phyloP scores from a whole-genome alignment of 2,888 invertebrate genomes.

The Xanthia icteritia region DNA sequence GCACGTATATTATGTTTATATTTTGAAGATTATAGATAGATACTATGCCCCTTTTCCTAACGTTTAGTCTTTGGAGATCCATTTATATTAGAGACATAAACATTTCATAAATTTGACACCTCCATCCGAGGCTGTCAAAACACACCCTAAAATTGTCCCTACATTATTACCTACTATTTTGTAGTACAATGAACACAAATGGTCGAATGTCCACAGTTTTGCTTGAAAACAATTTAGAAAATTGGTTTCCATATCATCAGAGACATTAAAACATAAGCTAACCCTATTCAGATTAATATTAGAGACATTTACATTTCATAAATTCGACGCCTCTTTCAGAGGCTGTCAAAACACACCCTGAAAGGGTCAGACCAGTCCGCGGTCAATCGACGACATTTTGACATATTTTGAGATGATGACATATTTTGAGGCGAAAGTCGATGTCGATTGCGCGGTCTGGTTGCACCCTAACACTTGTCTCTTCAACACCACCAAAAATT shows the following conservation, averaged over 20 bases:
- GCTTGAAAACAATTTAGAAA: background rate
- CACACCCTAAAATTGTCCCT: background rate
- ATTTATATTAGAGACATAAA: background rate
- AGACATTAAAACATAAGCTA: background rate
- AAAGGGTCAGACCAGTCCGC: background rate
- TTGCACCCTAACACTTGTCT: background rate
- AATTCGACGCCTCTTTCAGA: background rate
- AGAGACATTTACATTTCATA: too few species aligned
- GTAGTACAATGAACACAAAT: conserved; percentile 4
- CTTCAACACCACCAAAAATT: background rate
- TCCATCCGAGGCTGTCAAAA: background rate
- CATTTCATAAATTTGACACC: background rate
- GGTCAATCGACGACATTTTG: background rate
- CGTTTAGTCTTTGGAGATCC: background rate
- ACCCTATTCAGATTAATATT: too few species aligned
- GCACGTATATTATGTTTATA: too few species aligned
- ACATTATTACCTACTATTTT: too few species aligned
- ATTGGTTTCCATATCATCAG: background rate
- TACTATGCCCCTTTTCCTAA: background rate
- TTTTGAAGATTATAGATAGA: background rate
- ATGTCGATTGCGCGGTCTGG: background rate
- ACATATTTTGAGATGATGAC: background rate
- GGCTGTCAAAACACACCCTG: background rate
- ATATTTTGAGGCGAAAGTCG: background rate
- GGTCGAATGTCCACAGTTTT: conserved; percentile 36